Evolutionary conservation across 2,888 invertebrate genomes (phyloP).

Genomic region (Pristionchus mayeri): DNA sequence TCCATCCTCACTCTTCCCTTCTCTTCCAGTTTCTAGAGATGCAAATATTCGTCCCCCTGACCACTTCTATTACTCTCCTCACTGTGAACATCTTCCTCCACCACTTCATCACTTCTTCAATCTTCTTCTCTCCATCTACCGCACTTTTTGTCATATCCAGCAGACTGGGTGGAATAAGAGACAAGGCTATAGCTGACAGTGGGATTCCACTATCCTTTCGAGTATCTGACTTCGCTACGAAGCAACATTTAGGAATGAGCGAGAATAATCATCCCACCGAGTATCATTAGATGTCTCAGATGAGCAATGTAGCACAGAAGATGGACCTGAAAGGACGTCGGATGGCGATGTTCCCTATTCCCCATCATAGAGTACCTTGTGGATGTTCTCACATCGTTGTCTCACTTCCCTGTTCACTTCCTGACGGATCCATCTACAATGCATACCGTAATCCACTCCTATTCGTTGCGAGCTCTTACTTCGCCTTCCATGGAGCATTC

Average conservation of each 20-base stretch:
- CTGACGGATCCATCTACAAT: constrained; percentile 39
- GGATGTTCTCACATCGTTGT: constrained; percentile 35
- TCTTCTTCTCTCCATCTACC: neutral
- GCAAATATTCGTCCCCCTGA: neutral
- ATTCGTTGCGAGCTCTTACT: neutral
- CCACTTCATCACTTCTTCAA: neutral
- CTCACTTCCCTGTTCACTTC: constrained; percentile 31
- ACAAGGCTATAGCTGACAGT: neutral
- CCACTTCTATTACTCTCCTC: neutral
- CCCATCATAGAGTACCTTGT: no score
- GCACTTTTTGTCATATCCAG: neutral
- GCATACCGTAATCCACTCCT: neutral
- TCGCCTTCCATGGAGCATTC: constrained; percentile 25
- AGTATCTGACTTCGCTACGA: neutral
- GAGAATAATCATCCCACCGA: neutral
- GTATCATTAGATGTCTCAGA: constrained; percentile 19
- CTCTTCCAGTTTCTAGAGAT: neutral
- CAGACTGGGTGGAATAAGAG: neutral
- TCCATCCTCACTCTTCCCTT: neutral
- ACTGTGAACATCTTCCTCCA: neutral
- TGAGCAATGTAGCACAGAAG: constrained; percentile 12
- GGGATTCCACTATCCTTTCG: neutral
- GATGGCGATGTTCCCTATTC: neutral
- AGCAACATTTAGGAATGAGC: neutral
- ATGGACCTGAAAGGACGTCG: neutral